A percentile compares a stretch with the other conserved stretches of the same genome.
These are phyloP conservation scores for Gryon sp. DNA, from an alignment of 1,140 invertebrate genomes.

Conservation along the genomic window DNA sequence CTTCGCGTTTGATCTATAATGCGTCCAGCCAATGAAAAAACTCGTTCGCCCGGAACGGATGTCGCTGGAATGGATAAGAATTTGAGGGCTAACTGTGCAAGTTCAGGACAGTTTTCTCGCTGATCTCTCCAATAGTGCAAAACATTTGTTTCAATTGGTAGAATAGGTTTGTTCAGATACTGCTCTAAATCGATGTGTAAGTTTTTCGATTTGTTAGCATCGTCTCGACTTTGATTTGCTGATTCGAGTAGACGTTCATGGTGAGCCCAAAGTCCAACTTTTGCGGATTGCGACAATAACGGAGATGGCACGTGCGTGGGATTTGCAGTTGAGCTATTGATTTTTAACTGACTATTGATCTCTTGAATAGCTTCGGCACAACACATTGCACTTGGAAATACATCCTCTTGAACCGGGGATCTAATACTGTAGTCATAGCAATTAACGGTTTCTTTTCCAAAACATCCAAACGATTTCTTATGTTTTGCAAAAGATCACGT, in stretches of 20 bases:
- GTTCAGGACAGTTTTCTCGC: background rate
- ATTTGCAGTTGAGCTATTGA: background rate
- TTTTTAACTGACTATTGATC: background rate
- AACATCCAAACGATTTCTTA: background rate
- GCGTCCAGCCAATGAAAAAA: background rate
- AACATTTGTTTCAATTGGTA: conserved; percentile 1
- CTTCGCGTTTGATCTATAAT: background rate
- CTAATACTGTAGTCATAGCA: background rate
- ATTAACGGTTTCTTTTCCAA: background rate
- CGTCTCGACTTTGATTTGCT: background rate
- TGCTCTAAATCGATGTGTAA: background rate
- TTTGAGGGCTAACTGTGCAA: background rate
- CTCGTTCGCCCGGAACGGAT: conserved; percentile 3
- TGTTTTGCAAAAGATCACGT: background rate
- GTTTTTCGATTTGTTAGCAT: background rate
- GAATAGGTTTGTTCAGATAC: background rate
- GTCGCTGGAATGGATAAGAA: background rate
- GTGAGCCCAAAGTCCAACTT: too few species aligned
- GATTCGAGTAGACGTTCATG: too few species aligned
- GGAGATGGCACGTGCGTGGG: background rate
- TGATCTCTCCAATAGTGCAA: conserved; percentile 2
- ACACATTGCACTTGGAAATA: conserved; percentile 2
- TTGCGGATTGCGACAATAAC: too few species aligned
- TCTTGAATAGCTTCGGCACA: background rate
- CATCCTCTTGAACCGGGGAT: conserved; percentile 18